Percentiles rank a stretch among this genome's conserved stretches.
phyloP scores from a whole-genome alignment of 2,888 invertebrate species.

The Parnassius orleans region DNA sequence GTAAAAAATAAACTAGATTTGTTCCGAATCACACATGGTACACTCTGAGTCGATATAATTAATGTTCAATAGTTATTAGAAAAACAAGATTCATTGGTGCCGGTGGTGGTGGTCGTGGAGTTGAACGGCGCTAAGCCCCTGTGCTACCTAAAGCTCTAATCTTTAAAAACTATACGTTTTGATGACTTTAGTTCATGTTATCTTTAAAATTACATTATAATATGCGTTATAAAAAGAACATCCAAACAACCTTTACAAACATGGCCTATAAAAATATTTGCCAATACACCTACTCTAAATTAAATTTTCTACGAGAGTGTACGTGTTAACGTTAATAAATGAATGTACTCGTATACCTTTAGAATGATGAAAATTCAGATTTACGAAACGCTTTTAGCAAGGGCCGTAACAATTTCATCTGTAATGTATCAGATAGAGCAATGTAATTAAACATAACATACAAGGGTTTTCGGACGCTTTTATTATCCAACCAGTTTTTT shows the following conservation, averaged over 20 bases:
- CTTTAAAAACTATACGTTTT: too few relatives aligned
- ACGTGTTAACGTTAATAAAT: constrained; percentile 1
- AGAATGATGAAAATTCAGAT: constrained; percentile 14
- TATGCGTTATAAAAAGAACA: too few relatives aligned
- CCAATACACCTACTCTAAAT: not conserved
- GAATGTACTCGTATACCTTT: not conserved
- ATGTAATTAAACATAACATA: constrained; percentile 20
- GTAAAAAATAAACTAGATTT: too few relatives aligned
- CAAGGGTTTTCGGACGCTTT: constrained; percentile 16
- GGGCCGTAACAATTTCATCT: constrained; percentile 10
- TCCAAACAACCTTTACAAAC: not conserved
- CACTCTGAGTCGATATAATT: too few relatives aligned
- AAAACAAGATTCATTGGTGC: too few relatives aligned
- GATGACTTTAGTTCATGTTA: too few relatives aligned
- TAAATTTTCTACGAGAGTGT: not conserved
- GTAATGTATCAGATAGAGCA: constrained; percentile 18
- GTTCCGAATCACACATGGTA: too few relatives aligned
- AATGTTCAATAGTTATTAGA: too few relatives aligned
- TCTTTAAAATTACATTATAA: too few relatives aligned
- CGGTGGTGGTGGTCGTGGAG: too few relatives aligned
- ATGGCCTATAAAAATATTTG: not conserved
- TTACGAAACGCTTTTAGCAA: constrained; percentile 8
- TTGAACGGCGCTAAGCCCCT: too few relatives aligned
- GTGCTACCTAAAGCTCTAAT: too few relatives aligned
- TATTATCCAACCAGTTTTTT: constrained; percentile 14